Base-by-base conservation (phyloP, 2,797 vertebrate species). In the Sciaenops ocellatus region DNA sequence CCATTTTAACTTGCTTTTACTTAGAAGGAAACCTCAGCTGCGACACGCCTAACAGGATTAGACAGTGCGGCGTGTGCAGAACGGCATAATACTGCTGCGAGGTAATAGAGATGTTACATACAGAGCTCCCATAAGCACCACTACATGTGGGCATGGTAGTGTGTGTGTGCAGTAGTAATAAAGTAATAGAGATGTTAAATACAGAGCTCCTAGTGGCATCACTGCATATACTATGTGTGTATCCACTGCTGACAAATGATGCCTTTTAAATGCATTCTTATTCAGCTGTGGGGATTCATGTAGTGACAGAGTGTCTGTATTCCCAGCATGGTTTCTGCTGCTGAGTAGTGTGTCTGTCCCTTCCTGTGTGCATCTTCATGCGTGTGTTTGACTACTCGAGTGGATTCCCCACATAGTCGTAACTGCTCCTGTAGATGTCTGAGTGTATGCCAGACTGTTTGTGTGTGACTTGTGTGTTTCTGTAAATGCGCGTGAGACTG, bases 11-110 rank as follows among this genome's bases (percentile, higher is more conserved):
- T 72, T 66, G 76, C 63, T 73, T 86, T 88, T 69, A 28, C 87
- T 69, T 42, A 57, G 69, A 83, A 56, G 78, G 73, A 71, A 79
- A 63, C 56, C 69, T 83, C 82, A 59, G 83, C 76, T 50, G 22
- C 3, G 65, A 80, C 83, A 61, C 68, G 71, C 51, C 48, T 89
- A 91, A 92, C 82, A 50, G 88, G 89, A 90, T 91, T 89, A 92
- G 75, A 90, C 73, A 12, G 72, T 6, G 72, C 12, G 42, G 69
- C 38, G 41, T 72, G 78, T 69, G 78, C 76, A 70, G 38, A 83
- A 38, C 8, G n/a, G 67, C 69, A 77, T 79, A 78, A 85, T 51
- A 3, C 83, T 38, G 68, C 79, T 79, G 81, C 17, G 62, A 88
- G 85, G 82, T 85, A 76, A 89, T 75, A 55, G 78, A 85, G 86